Base-by-base conservation (phyloP, 2,797 vertebrate genomes). In the Neosilurus hyrtlii region DNA sequence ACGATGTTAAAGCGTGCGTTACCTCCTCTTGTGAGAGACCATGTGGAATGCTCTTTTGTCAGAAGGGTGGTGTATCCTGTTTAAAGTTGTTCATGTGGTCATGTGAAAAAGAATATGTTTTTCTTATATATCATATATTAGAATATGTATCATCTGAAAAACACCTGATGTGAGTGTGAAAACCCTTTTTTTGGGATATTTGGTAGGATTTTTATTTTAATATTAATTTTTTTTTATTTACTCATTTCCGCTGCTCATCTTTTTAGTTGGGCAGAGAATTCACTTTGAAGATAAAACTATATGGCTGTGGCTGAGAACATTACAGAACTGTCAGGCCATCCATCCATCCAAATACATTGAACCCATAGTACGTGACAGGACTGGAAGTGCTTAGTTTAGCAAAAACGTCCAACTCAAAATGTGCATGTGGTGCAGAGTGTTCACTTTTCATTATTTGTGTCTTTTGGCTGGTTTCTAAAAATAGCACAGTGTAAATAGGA, bases 261-360 rank as follows among this genome's bases (percentile, higher is more conserved):
- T 71, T 71, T 76, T 35, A 52, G 80, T 80, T 80, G 43, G 52
- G 59, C 71, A 80, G 43, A 70, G 51, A 80, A 80, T 75, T 81
- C 62, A 79, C 22, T 82, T n/a, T 9, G 43, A 20, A 11, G 2
- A 54, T 35, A 74, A 59, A 68, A 52, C 20, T 3, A 9, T 78
- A 71, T 43, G 81, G 37, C 49, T 73, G 51, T 56, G 57, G 74
- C 67, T 26, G 26, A 80, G 20, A 59, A 49, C 5, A 14, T 80
- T 80, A 75, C 14, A 18, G 8, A 80, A 51, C n/a, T 66, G 61
- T 74, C 82, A 72, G 65, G 75, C 26, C 67, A 72, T 30, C 49
- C 2, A 72, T 30, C 49, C 2, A 8, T 65, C 11, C 61, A 43
- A 26, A 72, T 65, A 59, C 49, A 72, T 67, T 12, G 15, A 75